Evolutionary conservation across 2,888 invertebrate species (phyloP).

Genomic region (Brenthis daphne): DNA sequence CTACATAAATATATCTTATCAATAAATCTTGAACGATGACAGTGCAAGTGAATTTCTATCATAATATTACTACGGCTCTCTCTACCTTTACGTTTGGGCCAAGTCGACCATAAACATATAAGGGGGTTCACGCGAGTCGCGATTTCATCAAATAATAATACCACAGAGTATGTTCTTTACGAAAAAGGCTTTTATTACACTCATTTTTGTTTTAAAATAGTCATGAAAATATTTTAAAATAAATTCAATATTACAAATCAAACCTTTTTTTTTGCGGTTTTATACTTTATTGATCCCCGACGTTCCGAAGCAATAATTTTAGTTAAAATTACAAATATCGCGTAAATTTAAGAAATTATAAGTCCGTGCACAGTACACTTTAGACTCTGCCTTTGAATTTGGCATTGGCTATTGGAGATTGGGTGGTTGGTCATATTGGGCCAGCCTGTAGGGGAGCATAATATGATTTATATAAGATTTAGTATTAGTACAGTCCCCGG

Average conservation of each 20-base stretch:
- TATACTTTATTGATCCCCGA: no score
- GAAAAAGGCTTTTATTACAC: no score
- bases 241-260: no score
- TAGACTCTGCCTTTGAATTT: background rate
- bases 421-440: background rate
- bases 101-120: background rate
- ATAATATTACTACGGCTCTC: conserved; percentile 19
- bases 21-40: conserved; percentile 25
- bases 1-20: conserved; percentile 6
- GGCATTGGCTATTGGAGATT: background rate
- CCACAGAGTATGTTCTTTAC: no score
- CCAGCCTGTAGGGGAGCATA: conserved; percentile 20
- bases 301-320: no score
- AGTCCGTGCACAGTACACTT: background rate
- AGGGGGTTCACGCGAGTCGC: no score
- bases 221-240: no score
- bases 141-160: no score
- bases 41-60: conserved; percentile 10
- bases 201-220: no score
- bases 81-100: background rate
- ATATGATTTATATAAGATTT: conserved; percentile 33
- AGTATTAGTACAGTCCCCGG: conserved; percentile 39
- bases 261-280: no score
- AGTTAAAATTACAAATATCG: no score
- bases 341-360: no score